phyloP scores from a whole-genome alignment of 2,888 invertebrate species.

The Phorcus lineatus region DNA sequence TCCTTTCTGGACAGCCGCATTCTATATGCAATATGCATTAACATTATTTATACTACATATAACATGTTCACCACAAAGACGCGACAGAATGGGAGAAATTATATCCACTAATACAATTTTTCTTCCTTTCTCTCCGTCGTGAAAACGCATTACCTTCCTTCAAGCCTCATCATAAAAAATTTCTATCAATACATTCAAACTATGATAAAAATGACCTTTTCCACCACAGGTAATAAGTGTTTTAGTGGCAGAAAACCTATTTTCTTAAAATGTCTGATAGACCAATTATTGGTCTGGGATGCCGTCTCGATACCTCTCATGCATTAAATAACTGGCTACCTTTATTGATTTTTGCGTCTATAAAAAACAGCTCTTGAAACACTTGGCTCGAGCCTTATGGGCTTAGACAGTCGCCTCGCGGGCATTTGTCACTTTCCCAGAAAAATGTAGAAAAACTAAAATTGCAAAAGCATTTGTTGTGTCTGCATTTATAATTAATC shows the following conservation, averaged over 20 bases:
- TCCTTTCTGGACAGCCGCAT: background rate
- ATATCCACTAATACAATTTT: constrained; percentile 24
- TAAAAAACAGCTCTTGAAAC: constrained; percentile 24
- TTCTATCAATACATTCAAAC: constrained; percentile 25
- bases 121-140: constrained; percentile 12
- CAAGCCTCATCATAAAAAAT: constrained; percentile 17
- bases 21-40: constrained; percentile 19
- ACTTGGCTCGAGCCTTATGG: constrained; percentile 20
- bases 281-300: constrained; percentile 23
- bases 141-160: constrained; percentile 8
- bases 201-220: constrained; percentile 25
- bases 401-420: constrained; percentile 16
- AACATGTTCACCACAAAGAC: constrained; percentile 15
- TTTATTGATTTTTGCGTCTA: constrained; percentile 23
- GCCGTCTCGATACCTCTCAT: constrained; percentile 22
- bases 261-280: constrained; percentile 25
- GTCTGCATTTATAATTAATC: constrained; percentile 24
- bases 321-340: constrained; percentile 24
- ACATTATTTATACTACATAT: constrained; percentile 24
- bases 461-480: constrained; percentile 21
- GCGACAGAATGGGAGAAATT: constrained; percentile 20
- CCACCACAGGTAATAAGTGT: constrained; percentile 23
- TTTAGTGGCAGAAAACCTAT: constrained; percentile 24
- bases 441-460: constrained; percentile 18
- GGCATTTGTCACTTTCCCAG: constrained; percentile 12